Evolutionary conservation across 2,113 vertebrate species (phyloP), one percentile per base, ranked within the genome.

Genomic region (Peucedramus taeniatus): DNA sequence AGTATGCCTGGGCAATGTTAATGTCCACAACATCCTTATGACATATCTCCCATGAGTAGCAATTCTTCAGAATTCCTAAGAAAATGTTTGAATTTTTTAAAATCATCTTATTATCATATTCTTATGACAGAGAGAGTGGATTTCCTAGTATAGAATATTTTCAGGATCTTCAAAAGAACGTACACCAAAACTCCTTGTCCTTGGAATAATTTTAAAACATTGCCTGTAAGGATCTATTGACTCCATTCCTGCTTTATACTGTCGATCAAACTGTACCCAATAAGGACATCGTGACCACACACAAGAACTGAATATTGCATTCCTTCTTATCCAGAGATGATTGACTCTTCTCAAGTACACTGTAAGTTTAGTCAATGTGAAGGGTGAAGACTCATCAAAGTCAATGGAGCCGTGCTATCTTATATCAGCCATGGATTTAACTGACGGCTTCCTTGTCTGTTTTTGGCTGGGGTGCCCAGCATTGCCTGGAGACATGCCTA

Each of bases 1-100:
- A 0, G 3, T 24, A 24, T 85, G 17, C 12, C 24, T 51, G 8
- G 8, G 13, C 2, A 83, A 22, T 0, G 0, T 42, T 44, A 28
- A 54, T 42, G 21, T 83, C n/a, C 33, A 33, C 9, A 22, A 18
- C 39, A 28, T 53, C 26, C 24, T 78, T 65, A 37, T 24, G 19
- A 9, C 13, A 35, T 37, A 7, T 45, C 13, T 39, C 9, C 60
- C 26, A 51, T 11, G 9, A 69, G 37, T 5, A 45, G 10, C 2
- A 7, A 42, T 54, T 78, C 51, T 54, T 47, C 42, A 72, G 35
- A 65, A 80, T 64, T 64, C 33, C 49, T 13, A 87, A 56, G 8
- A 49, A 74, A 47, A 72, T 16, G 3, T 75, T 83, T 68, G 15
- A 82, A 57, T 18, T 26, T 18, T 26, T 11, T 60, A 17, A 8